Percentiles rank a stretch among this genome's conserved stretches.
Conservation (phyloP, 2,888 invertebrate species). For the Drosophila kambysellisi region DNA sequence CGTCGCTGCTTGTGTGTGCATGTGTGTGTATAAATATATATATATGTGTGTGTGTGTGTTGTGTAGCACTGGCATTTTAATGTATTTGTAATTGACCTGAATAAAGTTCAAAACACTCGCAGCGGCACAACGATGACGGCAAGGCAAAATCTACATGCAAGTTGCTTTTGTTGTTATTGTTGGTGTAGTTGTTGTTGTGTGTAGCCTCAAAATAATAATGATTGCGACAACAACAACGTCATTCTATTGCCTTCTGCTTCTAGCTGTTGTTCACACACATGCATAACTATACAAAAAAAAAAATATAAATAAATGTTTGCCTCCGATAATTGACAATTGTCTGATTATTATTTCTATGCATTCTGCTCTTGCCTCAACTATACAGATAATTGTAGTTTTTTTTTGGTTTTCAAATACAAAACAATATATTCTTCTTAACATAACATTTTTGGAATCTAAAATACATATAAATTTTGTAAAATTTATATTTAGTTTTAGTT, state of each 20-base stretch:
- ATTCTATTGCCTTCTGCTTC: slow-evolving; percentile 32
- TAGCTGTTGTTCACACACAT: slow-evolving; percentile 33
- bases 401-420: background rate
- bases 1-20: slow-evolving; percentile 19
- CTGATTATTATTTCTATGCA: slow-evolving; percentile 62
- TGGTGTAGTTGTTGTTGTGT: slow-evolving; percentile 41
- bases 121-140: slow-evolving; percentile 62
- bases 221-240: slow-evolving; percentile 71
- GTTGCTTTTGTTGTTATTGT: slow-evolving; percentile 18
- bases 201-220: slow-evolving; percentile 81
- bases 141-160: slow-evolving; percentile 80
- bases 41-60: slow-evolving; percentile 39
- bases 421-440: background rate
- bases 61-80: slow-evolving; percentile 78
- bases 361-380: slow-evolving; percentile 49
- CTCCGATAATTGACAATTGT: slow-evolving; percentile 79
- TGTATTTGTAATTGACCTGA: slow-evolving; percentile 85
- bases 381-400: slow-evolving; percentile 30
- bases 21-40: background rate
- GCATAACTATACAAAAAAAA: slow-evolving; percentile 17
- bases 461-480: background rate
- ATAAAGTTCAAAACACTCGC: slow-evolving; percentile 84
- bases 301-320: slow-evolving; percentile 40
- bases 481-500: background rate
- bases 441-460: background rate